A percentile compares a stretch with the other conserved stretches of the same genome.
These are phyloP conservation scores for Mesoligia furuncula DNA, from an alignment of 2,888 invertebrate genomes.

Conservation along the genomic window DNA sequence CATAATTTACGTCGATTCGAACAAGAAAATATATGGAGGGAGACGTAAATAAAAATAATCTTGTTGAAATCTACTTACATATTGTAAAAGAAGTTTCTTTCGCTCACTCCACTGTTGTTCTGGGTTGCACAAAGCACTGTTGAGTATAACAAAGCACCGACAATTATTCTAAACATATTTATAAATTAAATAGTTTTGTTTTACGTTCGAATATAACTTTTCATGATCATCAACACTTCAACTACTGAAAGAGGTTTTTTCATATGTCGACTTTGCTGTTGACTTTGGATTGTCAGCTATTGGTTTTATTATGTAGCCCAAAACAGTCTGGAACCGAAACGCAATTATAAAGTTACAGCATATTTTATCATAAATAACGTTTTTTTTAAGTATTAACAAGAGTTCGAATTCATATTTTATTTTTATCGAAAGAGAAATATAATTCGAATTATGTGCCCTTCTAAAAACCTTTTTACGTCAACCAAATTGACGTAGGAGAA, in stretches of 20 bases:
- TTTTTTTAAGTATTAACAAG: neutral
- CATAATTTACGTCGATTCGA: neutral
- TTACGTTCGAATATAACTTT: conserved; percentile 21
- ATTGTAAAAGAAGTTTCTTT: conserved; percentile 78
- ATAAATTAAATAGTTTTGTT: neutral
- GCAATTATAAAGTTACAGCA: neutral
- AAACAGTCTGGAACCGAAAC: neutral
- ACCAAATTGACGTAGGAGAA: neutral
- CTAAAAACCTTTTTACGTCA: conserved; percentile 25
- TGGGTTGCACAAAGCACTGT: conserved; percentile 49
- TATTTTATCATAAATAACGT: too few relatives aligned
- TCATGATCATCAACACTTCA: conserved; percentile 13
- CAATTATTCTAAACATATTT: conserved; percentile 61
- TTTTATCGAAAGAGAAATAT: neutral
- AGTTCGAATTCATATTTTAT: neutral
- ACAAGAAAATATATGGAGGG: neutral
- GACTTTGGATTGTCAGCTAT: neutral
- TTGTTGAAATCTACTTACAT: conserved; percentile 72
- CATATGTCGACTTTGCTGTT: neutral
- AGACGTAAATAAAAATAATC: conserved; percentile 51
- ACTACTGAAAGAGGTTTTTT: conserved; percentile 2
- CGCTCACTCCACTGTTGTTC: conserved; percentile 38
- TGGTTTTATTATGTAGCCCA: neutral
- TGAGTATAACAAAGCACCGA: conserved; percentile 52
- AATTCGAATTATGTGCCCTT: neutral